Evolutionary conservation across 2,888 invertebrate species (phyloP).

Genomic region (Apamea monoglypha): DNA sequence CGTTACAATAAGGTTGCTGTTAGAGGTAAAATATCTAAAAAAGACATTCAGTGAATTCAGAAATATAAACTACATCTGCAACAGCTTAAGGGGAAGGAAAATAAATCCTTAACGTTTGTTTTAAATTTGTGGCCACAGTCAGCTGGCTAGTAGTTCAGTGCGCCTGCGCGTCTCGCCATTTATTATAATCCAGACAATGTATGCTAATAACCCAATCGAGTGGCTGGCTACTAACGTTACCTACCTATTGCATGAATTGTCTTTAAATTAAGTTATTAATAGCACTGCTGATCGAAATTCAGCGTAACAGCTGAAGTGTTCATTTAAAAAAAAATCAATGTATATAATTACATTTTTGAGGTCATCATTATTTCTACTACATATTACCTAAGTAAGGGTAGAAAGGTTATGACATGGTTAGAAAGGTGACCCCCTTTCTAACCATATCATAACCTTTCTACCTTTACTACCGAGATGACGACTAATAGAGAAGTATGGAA

Average conservation of each 20-base stretch:
- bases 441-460: too few species aligned
- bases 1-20: too few species aligned
- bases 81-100: not conserved
- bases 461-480: too few species aligned
- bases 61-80: not conserved
- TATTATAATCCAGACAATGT: conserved; percentile 53
- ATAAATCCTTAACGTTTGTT: not conserved
- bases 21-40: not conserved
- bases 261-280: conserved; percentile 11
- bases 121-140: conserved; percentile 2
- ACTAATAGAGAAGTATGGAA: too few species aligned
- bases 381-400: not conserved
- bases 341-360: not conserved
- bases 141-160: conserved; percentile 11
- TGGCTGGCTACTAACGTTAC: conserved; percentile 8
- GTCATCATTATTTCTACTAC: not conserved
- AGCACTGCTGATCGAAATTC: not conserved
- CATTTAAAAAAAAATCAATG: not conserved
- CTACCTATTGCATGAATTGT: conserved; percentile 9
- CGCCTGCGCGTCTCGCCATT: conserved; percentile 27
- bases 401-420: too few species aligned
- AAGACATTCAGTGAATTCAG: not conserved
- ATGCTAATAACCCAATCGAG: conserved; percentile 47
- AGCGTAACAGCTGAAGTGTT: not conserved
- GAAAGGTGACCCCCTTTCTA: too few species aligned